Conservation (phyloP, 2,797 vertebrate genomes). For the Cichlasoma orientale region DNA sequence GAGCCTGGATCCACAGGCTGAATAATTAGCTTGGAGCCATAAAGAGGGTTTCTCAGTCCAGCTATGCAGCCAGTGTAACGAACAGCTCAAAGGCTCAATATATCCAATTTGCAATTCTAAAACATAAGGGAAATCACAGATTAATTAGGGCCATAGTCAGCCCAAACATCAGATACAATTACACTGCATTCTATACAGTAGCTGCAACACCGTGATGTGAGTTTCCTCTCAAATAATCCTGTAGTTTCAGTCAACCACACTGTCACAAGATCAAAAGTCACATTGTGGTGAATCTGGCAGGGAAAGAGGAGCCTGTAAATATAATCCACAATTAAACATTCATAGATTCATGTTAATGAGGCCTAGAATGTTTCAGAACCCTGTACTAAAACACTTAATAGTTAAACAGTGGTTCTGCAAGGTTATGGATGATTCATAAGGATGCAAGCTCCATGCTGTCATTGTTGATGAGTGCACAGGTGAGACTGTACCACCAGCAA, state of each 20-base stretch:
- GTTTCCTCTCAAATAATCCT: conserved; percentile 16
- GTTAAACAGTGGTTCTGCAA: background rate
- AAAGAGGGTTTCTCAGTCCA: conserved; percentile 58
- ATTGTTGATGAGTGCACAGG: conserved; percentile 18
- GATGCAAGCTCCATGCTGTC: background rate
- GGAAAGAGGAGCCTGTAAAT: conserved; percentile 26
- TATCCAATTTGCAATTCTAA: conserved; percentile 68
- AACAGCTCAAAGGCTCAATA: conserved; percentile 67
- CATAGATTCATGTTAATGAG: conserved; percentile 48
- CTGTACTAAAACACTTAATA: background rate
- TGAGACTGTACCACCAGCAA: conserved; percentile 22
- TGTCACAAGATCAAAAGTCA: conserved; percentile 52
- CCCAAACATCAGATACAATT: conserved; percentile 50
- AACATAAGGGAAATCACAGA: conserved; percentile 68
- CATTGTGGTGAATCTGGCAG: background rate
- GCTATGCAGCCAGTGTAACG: conserved; percentile 51
- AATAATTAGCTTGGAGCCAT: conserved; percentile 72
- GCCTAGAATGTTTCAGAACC: background rate
- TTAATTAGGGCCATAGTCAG: conserved; percentile 63
- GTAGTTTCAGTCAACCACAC: conserved; percentile 17
- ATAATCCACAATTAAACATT: conserved; percentile 50
- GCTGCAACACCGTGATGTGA: background rate
- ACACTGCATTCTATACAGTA: conserved; percentile 25
- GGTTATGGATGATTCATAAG: conserved; percentile 28
- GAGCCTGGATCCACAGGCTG: conserved; percentile 55